Evolutionary conservation across 2,888 invertebrate genomes (phyloP).

Genomic region (Melanostoma scalare): DNA sequence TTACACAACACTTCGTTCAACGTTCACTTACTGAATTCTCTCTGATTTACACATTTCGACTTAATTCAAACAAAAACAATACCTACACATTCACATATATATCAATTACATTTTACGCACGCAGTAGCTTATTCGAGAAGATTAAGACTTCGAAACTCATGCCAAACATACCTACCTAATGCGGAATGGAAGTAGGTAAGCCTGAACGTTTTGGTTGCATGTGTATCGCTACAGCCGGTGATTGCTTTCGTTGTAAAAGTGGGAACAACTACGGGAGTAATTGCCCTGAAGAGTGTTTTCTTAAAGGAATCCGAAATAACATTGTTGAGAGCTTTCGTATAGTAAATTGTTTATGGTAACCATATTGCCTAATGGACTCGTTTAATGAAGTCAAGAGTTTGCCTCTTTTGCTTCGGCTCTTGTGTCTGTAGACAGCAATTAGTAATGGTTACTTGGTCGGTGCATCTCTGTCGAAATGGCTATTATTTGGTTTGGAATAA

Average conservation of each 20-base stretch:
- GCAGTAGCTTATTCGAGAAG: constrained; percentile 1
- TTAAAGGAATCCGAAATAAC: background rate
- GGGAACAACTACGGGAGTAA: background rate
- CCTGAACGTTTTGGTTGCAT: background rate
- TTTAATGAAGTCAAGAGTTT: background rate
- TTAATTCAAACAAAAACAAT: background rate
- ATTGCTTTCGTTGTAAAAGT: background rate
- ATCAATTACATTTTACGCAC: constrained; percentile 15
- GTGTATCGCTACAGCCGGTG: background rate
- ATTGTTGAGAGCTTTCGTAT: background rate
- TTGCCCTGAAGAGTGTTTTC: constrained; percentile 12
- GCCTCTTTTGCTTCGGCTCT: background rate
- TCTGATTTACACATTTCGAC: background rate
- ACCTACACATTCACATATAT: background rate
- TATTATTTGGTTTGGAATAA: background rate
- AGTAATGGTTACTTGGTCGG: background rate
- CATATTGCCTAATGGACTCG: constrained; percentile 13
- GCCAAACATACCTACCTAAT: background rate
- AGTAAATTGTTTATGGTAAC: constrained; percentile 20
- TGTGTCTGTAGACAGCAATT: constrained; percentile 1
- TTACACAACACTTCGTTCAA: constrained; percentile 13
- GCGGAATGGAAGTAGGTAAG: background rate
- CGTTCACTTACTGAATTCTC: background rate
- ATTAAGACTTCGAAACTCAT: background rate
- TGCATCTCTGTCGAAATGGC: constrained; percentile 10